A percentile compares a stretch with the other conserved stretches of the same genome.
Conservation (phyloP, 1,140 invertebrate species). For the Liolophura sinensis region DNA sequence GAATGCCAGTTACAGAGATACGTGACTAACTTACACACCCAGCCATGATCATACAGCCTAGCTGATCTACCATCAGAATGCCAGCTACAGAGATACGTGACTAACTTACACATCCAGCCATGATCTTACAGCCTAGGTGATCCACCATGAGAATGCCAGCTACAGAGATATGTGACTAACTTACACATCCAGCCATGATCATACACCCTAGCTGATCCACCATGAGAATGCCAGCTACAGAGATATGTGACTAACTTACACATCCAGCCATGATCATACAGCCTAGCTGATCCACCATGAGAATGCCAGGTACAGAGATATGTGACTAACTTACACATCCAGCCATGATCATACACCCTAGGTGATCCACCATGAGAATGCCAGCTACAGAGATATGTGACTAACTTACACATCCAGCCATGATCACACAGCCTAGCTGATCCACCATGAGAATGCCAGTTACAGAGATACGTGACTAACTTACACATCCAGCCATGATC, state of each 20-base stretch:
- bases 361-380: conserved; percentile 92
- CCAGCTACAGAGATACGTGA: conserved; percentile 61
- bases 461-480: conserved; percentile 14
- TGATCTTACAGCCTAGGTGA: conserved; percentile 95
- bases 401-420: conserved; percentile 67
- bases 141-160: conserved; percentile 91
- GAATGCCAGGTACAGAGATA: conserved; percentile 65
- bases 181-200: conserved; percentile 76
- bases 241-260: conserved; percentile 40
- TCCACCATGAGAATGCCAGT: conserved; percentile 91
- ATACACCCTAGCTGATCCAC: conserved; percentile 97
- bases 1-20: conserved; percentile 67
- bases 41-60: conserved; percentile 93
- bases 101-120: conserved; percentile 67
- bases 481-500: conserved; percentile 76
- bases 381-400: conserved; percentile 61
- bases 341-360: conserved; percentile 93
- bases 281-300: conserved; percentile 96
- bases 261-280: conserved; percentile 89
- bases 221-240: conserved; percentile 77
- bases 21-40: conserved; percentile 61
- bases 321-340: conserved; percentile 61
- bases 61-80: conserved; percentile 92
- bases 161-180: conserved; percentile 13
- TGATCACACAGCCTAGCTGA: conserved; percentile 95